Evolutionary conservation across 2,797 vertebrate species (phyloP).

Genomic region (Myotis myotis): DNA sequence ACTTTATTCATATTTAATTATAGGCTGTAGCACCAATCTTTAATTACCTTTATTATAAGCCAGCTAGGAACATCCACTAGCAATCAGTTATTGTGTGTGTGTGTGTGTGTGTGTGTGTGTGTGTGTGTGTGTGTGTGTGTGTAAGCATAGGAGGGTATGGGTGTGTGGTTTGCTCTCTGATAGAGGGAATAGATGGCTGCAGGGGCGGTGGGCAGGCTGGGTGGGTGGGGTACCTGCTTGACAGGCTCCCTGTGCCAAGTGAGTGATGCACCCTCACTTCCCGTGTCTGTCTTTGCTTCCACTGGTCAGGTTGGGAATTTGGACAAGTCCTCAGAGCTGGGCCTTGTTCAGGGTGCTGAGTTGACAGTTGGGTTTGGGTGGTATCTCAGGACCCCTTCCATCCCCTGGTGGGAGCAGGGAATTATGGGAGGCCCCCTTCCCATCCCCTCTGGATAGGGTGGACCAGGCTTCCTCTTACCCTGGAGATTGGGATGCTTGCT

Average conservation of each 20-base stretch:
- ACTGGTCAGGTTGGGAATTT: background rate
- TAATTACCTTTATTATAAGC: constrained; percentile 86
- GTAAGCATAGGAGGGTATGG: background rate
- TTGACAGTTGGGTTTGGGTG: background rate
- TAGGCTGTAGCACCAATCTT: constrained; percentile 81
- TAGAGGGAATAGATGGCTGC: background rate
- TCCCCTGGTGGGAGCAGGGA: background rate
- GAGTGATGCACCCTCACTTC: background rate
- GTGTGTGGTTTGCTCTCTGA: background rate
- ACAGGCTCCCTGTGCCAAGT: background rate
- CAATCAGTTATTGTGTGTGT: constrained; percentile 76
- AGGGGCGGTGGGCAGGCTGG: background rate
- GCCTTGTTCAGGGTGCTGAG: background rate
- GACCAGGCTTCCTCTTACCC: background rate
- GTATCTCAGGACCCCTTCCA: background rate
- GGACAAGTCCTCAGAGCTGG: background rate
- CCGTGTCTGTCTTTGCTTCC: background rate
- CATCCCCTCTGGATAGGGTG: background rate
- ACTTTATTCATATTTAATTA: constrained; percentile 88
- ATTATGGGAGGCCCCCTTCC: background rate
- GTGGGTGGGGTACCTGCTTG: background rate
- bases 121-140: background rate
- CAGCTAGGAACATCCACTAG: constrained; percentile 82
- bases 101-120: background rate
- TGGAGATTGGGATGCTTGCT: constrained; percentile 15